These are phyloP conservation scores for Acrobasis consociella DNA, from an alignment of 2,888 invertebrate species.

Conservation along the genomic window DNA sequence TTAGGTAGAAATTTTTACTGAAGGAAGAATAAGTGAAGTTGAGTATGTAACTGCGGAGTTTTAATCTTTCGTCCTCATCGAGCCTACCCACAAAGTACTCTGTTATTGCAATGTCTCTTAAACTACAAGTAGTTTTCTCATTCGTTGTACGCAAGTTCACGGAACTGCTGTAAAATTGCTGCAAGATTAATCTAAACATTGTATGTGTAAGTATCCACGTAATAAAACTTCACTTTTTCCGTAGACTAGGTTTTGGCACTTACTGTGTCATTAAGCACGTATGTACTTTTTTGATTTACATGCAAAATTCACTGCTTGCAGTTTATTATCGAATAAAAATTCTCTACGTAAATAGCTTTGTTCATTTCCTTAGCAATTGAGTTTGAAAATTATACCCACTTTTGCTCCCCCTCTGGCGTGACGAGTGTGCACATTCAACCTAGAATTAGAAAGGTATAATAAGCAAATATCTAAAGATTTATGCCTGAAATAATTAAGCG, in stretches of 20 bases:
- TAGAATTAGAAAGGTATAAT: conserved; percentile 68
- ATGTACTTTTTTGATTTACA: neutral
- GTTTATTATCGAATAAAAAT: conserved; percentile 34
- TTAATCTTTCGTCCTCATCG: no score
- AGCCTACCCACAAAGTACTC: no score
- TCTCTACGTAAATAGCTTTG: conserved; percentile 40
- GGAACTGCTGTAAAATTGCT: no score
- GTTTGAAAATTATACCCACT: conserved; percentile 51
- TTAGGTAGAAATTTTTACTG: no score
- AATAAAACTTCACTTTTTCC: no score
- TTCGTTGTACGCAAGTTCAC: no score
- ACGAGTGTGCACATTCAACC: conserved; percentile 55
- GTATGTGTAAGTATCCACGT: no score
- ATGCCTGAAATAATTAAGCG: conserved; percentile 67
- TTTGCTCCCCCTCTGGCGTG: conserved; percentile 57
- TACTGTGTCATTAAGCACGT: conserved; percentile 3
- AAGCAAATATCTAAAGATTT: conserved; percentile 70
- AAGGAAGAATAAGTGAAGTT: no score
- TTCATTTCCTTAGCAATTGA: conserved; percentile 50
- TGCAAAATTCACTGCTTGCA: conserved; percentile 16
- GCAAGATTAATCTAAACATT: no score
- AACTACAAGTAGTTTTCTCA: no score
- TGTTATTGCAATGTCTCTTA: no score
- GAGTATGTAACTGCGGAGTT: no score
- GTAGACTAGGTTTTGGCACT: neutral